phyloP scores from a whole-genome alignment of 2,113 vertebrate species.

The Paralichthys olivaceus region DNA sequence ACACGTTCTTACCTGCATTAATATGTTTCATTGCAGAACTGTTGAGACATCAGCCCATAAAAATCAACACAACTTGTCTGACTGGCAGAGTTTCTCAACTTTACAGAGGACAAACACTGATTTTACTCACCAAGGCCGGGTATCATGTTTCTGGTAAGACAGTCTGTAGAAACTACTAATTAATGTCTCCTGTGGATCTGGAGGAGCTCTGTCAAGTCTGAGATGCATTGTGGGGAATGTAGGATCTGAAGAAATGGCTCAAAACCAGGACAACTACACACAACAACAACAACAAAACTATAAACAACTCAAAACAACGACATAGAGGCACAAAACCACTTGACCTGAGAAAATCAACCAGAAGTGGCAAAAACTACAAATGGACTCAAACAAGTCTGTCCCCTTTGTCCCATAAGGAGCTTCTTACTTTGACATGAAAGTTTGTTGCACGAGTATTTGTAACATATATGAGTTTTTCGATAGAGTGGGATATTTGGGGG shows the following conservation, averaged over 20 bases:
- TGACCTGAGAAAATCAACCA: neutral
- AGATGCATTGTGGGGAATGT: conserved; percentile 8
- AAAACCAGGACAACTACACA: neutral
- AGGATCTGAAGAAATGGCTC: neutral
- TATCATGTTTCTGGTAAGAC: neutral
- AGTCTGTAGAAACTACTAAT: neutral
- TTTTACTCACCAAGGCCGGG: neutral
- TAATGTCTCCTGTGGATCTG: neutral
- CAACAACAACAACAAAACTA: too few relatives aligned
- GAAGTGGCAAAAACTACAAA: neutral
- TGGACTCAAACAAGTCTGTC: too few relatives aligned
- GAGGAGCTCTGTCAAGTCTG: neutral
- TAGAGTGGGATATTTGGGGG: too few relatives aligned
- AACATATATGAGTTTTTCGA: too few relatives aligned
- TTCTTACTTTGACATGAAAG: too few relatives aligned
- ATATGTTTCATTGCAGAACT: neutral
- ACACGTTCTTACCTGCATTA: conserved; percentile 60
- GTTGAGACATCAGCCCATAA: conserved; percentile 38
- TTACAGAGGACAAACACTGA: neutral
- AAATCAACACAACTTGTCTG: conserved; percentile 31
- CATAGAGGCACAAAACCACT: neutral
- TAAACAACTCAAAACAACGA: neutral
- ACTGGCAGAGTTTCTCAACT: neutral
- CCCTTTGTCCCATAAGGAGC: too few relatives aligned
- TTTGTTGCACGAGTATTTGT: too few relatives aligned